phyloP scores from a whole-genome alignment of 2,797 vertebrate genomes.

The Erethizon dorsatum region DNA sequence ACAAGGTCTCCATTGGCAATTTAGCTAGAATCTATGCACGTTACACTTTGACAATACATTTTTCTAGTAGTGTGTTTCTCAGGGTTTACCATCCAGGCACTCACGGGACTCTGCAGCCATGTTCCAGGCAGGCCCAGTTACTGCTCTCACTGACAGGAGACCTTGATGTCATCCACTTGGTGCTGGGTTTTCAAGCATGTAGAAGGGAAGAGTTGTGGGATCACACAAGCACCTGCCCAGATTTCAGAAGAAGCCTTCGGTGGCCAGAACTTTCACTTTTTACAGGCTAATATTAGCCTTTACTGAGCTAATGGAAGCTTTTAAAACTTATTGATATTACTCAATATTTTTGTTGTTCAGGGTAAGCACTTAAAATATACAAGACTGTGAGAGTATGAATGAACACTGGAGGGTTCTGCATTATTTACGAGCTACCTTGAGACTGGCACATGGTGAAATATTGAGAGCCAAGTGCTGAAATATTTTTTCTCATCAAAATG shows the following conservation, averaged over 20 bases:
- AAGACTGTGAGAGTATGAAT: neutral
- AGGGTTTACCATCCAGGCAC: neutral
- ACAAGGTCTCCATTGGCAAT: neutral
- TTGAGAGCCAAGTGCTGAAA: neutral
- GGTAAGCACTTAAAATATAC: neutral
- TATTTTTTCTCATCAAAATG: neutral
- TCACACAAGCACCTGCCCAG: neutral
- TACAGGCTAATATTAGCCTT: neutral
- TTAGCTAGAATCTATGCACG: neutral
- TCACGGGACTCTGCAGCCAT: no score
- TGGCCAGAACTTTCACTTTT: neutral
- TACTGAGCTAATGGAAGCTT: neutral
- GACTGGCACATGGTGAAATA: neutral
- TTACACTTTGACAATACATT: neutral
- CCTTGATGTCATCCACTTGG: no score
- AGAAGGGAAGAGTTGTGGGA: neutral
- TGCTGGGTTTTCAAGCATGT: neutral
- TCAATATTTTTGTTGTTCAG: neutral
- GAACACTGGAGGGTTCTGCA: neutral
- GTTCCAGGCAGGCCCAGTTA: no score
- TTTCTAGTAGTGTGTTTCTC: neutral
- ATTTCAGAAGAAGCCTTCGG: neutral
- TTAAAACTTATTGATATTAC: neutral
- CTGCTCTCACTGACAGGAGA: no score
- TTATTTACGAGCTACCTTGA: neutral